Percentiles rank a stretch among this genome's conserved stretches.
phyloP scores from a whole-genome alignment of 2,888 invertebrate species.

The Chymomyza fuscimana region DNA sequence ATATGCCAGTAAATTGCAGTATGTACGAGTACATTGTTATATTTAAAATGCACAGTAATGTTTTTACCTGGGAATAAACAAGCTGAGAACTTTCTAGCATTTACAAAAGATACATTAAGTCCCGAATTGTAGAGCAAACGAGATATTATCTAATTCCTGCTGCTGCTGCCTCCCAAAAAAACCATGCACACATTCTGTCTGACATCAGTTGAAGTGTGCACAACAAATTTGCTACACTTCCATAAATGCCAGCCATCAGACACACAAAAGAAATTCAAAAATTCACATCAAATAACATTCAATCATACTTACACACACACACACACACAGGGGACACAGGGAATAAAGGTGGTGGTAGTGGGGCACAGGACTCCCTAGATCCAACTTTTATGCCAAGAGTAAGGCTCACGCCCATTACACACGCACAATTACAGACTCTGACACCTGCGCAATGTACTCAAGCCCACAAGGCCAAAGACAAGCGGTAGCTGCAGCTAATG shows the following conservation, averaged over 20 bases:
- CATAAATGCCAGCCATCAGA: conserved; percentile 51
- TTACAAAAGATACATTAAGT: not conserved
- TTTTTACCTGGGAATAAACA: not conserved
- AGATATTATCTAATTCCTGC: not conserved
- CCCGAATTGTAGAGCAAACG: not conserved
- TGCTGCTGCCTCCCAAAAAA: not conserved
- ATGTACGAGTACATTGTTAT: not conserved
- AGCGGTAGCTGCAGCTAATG: conserved; percentile 49
- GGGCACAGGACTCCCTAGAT: not conserved
- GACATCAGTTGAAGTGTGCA: conserved; percentile 41
- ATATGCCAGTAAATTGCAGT: not conserved
- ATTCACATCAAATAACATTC: conserved; percentile 65
- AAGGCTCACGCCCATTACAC: not conserved
- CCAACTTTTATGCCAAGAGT: not conserved
- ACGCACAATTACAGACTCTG: conserved; percentile 21
- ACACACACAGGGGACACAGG: not conserved
- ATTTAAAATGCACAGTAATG: not conserved
- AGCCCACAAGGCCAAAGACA: conserved; percentile 34
- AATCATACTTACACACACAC: conserved; percentile 53
- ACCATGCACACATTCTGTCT: not conserved
- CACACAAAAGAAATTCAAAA: conserved; percentile 42
- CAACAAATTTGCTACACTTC: conserved; percentile 52
- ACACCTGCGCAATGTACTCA: conserved; percentile 36
- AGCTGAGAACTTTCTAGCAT: not conserved
- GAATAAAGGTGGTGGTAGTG: too few relatives aligned